Evolutionary conservation across 1,140 invertebrate genomes (phyloP).

Genomic region (Branchinecta lynchi): DNA sequence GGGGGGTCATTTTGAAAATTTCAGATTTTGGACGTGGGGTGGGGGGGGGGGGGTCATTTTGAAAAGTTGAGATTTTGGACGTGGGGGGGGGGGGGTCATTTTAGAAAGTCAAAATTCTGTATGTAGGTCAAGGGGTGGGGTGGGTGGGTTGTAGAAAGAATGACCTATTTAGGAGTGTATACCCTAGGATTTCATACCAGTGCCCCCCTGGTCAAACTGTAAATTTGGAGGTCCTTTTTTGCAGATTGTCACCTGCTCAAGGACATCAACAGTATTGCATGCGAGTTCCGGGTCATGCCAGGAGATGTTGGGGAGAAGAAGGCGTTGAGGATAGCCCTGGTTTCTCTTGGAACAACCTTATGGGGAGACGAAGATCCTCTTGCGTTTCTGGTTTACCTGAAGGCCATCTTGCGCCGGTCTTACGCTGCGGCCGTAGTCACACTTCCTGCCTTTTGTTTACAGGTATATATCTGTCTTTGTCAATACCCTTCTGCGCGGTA

Average conservation of each 20-base stretch:
- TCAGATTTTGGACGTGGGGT: too few relatives aligned
- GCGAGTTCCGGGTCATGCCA: neutral
- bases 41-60: too few relatives aligned
- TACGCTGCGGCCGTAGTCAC: neutral
- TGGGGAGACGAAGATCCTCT: neutral
- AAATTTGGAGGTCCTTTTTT: neutral
- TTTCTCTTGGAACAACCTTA: neutral
- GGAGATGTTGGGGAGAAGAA: slow-evolving; percentile 6
- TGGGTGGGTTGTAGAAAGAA: too few relatives aligned
- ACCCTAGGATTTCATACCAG: too few relatives aligned
- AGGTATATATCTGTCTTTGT: neutral
- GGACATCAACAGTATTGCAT: neutral
- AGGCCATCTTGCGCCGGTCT: neutral
- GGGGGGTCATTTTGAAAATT: too few relatives aligned
- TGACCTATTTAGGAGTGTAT: too few relatives aligned
- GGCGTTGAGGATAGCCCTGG: neutral
- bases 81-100: too few relatives aligned
- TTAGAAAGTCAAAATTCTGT: too few relatives aligned
- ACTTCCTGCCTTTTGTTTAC: neutral
- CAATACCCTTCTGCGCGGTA: too few relatives aligned
- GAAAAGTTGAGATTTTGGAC: too few relatives aligned
- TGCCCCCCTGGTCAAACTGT: too few relatives aligned
- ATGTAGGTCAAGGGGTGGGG: too few relatives aligned
- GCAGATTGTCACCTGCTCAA: neutral
- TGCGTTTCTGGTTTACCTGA: neutral